Conservation (phyloP, 2,888 invertebrate genomes). For the Pachliopta kotzebuea region DNA sequence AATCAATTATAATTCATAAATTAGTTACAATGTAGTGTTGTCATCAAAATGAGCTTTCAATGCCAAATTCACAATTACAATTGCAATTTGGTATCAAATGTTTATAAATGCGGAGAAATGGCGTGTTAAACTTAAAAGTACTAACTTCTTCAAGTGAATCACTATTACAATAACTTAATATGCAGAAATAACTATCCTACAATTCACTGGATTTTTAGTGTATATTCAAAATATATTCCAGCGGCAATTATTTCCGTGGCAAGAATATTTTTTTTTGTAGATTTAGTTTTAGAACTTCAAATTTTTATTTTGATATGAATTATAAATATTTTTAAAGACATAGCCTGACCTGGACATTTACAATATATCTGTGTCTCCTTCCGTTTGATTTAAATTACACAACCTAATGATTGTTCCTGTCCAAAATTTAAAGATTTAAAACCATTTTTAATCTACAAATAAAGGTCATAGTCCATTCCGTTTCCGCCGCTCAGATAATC, state of each 20-base stretch:
- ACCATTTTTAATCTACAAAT: constrained; percentile 49
- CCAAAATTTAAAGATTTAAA: constrained; percentile 28
- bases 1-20: not conserved
- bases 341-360: not conserved
- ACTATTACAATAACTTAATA: constrained; percentile 3
- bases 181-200: no score
- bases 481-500: constrained; percentile 83
- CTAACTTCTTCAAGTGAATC: constrained; percentile 9
- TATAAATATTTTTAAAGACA: not conserved
- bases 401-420: not conserved
- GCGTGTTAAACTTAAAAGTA: constrained; percentile 22
- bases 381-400: not conserved
- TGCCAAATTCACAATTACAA: not conserved
- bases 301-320: no score
- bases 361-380: not conserved
- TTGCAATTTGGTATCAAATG: not conserved
- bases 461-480: constrained; percentile 78
- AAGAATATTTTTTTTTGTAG: no score
- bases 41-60: no score
- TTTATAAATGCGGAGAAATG: constrained; percentile 26
- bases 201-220: no score
- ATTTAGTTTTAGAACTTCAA: no score
- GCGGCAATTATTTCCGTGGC: not conserved
- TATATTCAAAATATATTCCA: not conserved
- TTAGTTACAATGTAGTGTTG: not conserved